A percentile compares a stretch with the other conserved stretches of the same genome.
These are phyloP conservation scores for Heliconius aoede DNA, from an alignment of 2,888 invertebrate genomes.

Conservation along the genomic window DNA sequence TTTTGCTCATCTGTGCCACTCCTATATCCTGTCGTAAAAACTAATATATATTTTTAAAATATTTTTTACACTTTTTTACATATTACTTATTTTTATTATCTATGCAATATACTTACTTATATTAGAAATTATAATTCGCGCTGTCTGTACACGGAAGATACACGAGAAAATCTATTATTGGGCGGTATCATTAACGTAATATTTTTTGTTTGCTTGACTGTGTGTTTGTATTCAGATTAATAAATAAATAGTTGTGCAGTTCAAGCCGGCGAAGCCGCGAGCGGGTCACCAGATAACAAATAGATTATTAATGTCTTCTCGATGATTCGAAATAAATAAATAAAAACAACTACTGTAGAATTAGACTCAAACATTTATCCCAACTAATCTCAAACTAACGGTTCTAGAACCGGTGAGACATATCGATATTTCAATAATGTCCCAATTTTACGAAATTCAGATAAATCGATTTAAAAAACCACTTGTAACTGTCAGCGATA, in stretches of 20 bases:
- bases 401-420: constrained; percentile 16
- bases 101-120: too few species aligned
- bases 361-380: neutral
- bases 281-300: too few species aligned
- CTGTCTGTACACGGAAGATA: too few species aligned
- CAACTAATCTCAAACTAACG: constrained; percentile 14
- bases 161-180: too few species aligned
- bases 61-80: too few species aligned
- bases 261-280: too few species aligned
- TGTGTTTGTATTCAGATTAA: too few species aligned
- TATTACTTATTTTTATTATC: neutral
- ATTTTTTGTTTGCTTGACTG: too few species aligned
- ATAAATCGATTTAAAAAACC: constrained; percentile 35
- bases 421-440: constrained; percentile 32
- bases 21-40: constrained; percentile 35
- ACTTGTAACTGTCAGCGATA: constrained; percentile 43
- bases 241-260: too few species aligned
- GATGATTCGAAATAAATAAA: neutral
- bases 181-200: too few species aligned
- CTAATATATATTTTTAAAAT: neutral
- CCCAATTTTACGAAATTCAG: constrained; percentile 35
- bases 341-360: neutral
- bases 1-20: constrained; percentile 42
- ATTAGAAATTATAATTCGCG: too few species aligned
- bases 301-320: too few species aligned